Percentiles rank a stretch among this genome's conserved stretches.
Evolutionary conservation across 2,113 vertebrate genomes (phyloP).

Genomic region (Rhea americana): DNA sequence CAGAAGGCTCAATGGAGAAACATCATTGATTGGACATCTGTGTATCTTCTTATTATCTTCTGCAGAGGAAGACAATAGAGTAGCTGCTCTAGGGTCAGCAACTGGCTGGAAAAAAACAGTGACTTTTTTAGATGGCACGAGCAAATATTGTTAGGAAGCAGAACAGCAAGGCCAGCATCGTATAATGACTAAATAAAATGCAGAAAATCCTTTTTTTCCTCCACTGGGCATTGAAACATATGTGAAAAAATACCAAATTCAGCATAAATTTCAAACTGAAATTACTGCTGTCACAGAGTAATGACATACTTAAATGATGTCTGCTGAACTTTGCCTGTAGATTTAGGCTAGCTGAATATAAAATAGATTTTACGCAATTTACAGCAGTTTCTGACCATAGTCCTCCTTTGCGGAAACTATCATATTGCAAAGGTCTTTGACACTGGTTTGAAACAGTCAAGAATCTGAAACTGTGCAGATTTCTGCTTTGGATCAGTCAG

Average conservation of each 20-base stretch:
- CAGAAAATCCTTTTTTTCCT: neutral
- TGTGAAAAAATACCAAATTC: neutral
- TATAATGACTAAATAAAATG: neutral
- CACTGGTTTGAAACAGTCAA: neutral
- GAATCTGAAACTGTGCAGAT: neutral
- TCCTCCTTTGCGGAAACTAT: neutral
- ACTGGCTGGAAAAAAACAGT: fast-evolving
- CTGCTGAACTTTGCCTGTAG: neutral
- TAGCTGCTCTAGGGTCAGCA: neutral
- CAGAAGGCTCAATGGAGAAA: neutral
- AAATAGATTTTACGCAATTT: neutral
- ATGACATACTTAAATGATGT: neutral
- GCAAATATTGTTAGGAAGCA: neutral
- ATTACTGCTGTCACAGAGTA: neutral
- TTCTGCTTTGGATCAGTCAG: neutral
- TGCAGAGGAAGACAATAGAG: neutral
- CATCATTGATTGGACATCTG: neutral
- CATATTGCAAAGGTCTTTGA: neutral
- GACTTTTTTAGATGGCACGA: neutral
- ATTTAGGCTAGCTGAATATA: neutral
- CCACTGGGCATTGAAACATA: neutral
- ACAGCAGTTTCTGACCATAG: neutral
- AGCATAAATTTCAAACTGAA: neutral
- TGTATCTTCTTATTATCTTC: neutral
- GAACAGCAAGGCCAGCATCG: neutral